Percentiles rank a stretch among this genome's conserved stretches.
phyloP scores from a whole-genome alignment of 2,797 vertebrate genomes.

The Hypotaenidia okinawae region DNA sequence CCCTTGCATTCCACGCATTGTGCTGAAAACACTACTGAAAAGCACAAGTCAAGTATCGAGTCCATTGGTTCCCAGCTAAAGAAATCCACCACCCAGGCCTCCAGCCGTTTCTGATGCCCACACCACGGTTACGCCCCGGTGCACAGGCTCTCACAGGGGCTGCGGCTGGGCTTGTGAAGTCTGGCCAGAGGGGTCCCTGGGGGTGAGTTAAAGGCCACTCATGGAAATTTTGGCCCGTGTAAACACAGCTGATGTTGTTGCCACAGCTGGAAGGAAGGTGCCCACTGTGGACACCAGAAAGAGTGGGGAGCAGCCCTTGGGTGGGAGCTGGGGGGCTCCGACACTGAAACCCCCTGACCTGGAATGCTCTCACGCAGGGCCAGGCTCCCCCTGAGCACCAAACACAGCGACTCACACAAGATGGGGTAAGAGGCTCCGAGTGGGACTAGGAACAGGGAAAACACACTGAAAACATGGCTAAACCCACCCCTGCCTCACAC shows the following conservation, averaged over 20 bases:
- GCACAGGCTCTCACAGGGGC: neutral
- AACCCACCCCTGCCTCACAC: neutral
- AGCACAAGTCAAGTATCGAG: conserved; percentile 24
- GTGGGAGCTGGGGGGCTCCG: neutral
- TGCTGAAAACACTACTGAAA: conserved; percentile 26
- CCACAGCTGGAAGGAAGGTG: neutral
- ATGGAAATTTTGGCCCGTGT: neutral
- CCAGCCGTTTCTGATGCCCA: accelerated
- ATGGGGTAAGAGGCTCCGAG: accelerated
- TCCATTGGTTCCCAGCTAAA: neutral
- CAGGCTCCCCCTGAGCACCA: neutral
- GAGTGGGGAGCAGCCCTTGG: neutral
- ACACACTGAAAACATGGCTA: neutral
- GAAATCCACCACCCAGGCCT: neutral
- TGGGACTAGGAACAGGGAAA: accelerated
- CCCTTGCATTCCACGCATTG: neutral
- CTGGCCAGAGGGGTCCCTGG: neutral
- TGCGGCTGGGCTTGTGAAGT: neutral
- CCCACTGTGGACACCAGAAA: accelerated
- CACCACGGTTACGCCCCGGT: neutral
- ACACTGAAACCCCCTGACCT: accelerated
- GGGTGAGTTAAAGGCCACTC: neutral
- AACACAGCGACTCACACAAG: accelerated
- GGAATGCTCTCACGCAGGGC: accelerated
- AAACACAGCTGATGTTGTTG: neutral